Conservation (phyloP, 2,113 vertebrate species). For the Oreochromis spilurus region DNA sequence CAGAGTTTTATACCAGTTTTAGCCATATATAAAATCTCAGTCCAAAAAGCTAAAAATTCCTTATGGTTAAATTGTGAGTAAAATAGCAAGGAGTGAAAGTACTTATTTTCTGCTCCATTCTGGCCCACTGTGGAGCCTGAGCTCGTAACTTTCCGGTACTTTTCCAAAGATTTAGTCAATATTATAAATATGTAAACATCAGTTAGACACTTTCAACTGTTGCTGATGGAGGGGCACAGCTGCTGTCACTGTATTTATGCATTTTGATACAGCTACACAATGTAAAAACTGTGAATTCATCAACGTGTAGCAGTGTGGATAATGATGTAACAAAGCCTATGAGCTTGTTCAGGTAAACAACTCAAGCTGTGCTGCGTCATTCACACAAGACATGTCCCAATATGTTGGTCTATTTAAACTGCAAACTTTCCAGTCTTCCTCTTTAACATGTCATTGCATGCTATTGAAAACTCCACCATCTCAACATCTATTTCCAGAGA, state of each 20-base stretch:
- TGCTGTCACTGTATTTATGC: not conserved
- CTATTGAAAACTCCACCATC: not conserved
- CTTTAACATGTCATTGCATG: not conserved
- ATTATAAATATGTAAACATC: not conserved
- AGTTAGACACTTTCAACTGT: not conserved
- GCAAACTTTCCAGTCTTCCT: not conserved
- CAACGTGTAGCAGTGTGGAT: not conserved
- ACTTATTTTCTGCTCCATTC: not conserved
- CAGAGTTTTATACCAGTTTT: not conserved
- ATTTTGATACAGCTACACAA: not conserved
- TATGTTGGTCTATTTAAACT: not conserved
- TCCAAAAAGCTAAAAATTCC: not conserved
- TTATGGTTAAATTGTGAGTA: not conserved
- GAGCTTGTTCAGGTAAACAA: not conserved
- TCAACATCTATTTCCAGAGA: not conserved
- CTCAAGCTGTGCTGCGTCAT: not conserved
- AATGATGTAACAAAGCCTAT: not conserved
- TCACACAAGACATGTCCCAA: not conserved
- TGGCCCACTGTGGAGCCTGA: not conserved
- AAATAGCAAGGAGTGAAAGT: not conserved
- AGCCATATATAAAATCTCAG: not conserved
- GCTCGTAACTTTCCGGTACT: not conserved
- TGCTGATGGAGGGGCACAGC: not conserved
- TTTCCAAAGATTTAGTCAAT: not conserved
- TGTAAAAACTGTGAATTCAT: not conserved